Base-by-base conservation (phyloP, 1,140 invertebrate genomes). In the Teleogryllus occipitalis region DNA sequence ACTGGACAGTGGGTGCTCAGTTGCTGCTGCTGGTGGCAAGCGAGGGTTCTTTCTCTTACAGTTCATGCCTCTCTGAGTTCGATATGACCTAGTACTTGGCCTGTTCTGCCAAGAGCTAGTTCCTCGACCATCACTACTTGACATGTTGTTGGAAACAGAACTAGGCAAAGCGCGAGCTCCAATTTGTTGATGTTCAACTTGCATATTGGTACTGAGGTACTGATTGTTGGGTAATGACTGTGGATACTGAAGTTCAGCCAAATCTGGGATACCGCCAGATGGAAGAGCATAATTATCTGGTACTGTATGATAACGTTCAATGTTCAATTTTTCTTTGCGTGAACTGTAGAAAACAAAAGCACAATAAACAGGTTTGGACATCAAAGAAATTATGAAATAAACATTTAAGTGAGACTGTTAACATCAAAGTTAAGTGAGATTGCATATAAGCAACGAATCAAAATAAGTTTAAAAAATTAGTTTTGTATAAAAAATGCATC, bases 311-410 rank as follows among this genome's bases (percentile, higher is more conserved):
- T 27, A 75, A 22, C 73, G 78, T 5, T 81, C 81, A n/a, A 75
- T 46, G 39, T 81, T 81, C 14, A 80, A 76, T 74, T 81, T 81
- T 47, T 81, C 79, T 72, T 81, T 81, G 15, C 78, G 80, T 18
- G 46, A 39, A 15, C 80, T 80, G 75, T 74, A 77, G 18, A 65
- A 14, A 65, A 7, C 18, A 18, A 65, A 65, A 65, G 27, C 27
- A 39, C 27, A 39, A 39, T 39, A 39, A 39, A 39, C 5, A 39
- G 27, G 27, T 39, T 39, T 39, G 1, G 27, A 5, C 27, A 39
- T 39, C 27, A 1, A 39, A 2, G 27, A 39, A 39, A 39, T 39
- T 39, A 39, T 39, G 27, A 39, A 39, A 39, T 39, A 5, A 39
- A 39, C 27, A 39, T 39, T 39, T 39, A 39, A 39, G 27, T 39